Percentiles rank a stretch among this genome's conserved stretches.
Evolutionary conservation across 2,888 invertebrate species (phyloP).

Genomic region (Chamaedrilus cognettii): DNA sequence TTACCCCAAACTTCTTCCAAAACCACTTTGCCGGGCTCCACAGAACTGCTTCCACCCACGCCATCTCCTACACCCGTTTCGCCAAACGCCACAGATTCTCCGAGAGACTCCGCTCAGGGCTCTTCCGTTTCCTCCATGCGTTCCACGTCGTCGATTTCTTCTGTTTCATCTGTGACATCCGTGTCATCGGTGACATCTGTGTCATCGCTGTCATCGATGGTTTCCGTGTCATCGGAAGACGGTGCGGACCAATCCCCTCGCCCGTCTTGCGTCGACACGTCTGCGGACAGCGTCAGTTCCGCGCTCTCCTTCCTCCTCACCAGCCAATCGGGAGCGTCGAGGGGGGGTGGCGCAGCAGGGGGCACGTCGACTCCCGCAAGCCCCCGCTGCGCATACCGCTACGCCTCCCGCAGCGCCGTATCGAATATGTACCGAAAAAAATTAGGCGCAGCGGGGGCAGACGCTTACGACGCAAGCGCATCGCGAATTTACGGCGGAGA

Average conservation of each 20-base stretch:
- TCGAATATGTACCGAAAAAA: conserved; percentile 56
- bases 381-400: conserved; percentile 9
- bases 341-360: background rate
- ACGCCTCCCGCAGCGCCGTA: conserved; percentile 56
- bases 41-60: too few relatives aligned
- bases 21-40: too few relatives aligned
- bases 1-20: too few relatives aligned
- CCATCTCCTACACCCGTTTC: too few relatives aligned
- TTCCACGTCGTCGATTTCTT: background rate
- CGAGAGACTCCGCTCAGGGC: background rate
- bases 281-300: background rate
- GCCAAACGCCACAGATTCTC: background rate
- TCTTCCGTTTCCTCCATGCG: background rate
- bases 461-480: conserved; percentile 20
- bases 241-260: background rate
- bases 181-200: background rate
- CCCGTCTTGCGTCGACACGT: conserved; percentile 9
- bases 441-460: conserved; percentile 46
- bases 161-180: background rate
- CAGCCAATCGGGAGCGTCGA: background rate
- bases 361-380: background rate
- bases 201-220: background rate
- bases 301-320: conserved; percentile 3
- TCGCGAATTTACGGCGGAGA: conserved; percentile 1
- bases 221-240: too few relatives aligned